Evolutionary conservation across 2,888 invertebrate species (phyloP), one percentile per base, ranked within the genome.

Genomic region (Branchipolynoe longqiensis): DNA sequence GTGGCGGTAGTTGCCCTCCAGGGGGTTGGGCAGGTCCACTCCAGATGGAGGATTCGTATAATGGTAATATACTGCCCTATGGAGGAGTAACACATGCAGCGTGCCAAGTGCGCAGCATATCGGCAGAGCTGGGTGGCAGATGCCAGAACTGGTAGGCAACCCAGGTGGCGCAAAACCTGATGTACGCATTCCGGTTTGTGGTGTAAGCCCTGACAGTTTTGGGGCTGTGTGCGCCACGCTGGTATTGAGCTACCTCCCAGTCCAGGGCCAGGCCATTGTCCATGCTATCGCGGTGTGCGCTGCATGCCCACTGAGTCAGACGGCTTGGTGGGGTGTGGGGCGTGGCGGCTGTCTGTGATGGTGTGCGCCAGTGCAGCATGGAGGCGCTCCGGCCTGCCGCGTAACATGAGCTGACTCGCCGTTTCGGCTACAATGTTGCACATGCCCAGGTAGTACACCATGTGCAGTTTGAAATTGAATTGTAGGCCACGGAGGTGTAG

Each of bases 391-490:
- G 8, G 8, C 48, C 62, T 25, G 62, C 14, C n/a, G 8, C 62
- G 25, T 62, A n/a, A n/a, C n/a, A n/a, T n/a, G 6, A 62, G 62
- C 8, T n/a, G 62, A 14, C 12, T 14, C 14, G 31, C n/a, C 8
- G 62, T n/a, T 8, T 62, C 62, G 12, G 62, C 62, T 22, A 62
- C n/a, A n/a, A n/a, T n/a, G 62, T 62, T 62, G n/a, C n/a, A 22
- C 8, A 8, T 8, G 33, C 73, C 73, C 3, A 36, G 73, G 73
- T 73, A 73, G 33, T 73, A 73, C 25, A 73, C 73, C 22, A 36
- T 36, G 22, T 4, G 25, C 6, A 73, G 25, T 18, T 36, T 31
- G 36, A 73, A n/a, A n/a, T n/a, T n/a, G n/a, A 73, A 36, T 73
- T 73, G 31, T 31, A 73, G 8, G 33, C 33, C 31, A 36, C 73